A percentile compares a stretch with the other conserved stretches of the same genome.
Evolutionary conservation across 2,797 vertebrate genomes (phyloP).

Genomic region (Anomalospiza imberbis): DNA sequence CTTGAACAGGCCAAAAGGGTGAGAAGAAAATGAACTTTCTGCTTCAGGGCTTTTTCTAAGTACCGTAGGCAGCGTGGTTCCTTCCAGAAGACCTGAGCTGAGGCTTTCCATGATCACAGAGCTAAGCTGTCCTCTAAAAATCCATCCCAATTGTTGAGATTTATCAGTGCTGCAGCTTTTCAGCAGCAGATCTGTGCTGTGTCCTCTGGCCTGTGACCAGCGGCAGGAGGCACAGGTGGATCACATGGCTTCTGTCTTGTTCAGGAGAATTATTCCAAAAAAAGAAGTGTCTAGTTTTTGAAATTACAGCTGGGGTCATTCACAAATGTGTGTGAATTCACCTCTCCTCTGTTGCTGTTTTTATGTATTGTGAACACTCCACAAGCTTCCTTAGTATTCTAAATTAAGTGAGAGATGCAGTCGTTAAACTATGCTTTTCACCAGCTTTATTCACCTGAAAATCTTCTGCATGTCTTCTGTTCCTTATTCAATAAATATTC

Average conservation of each 20-base stretch:
- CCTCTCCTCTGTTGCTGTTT: neutral
- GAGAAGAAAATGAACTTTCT: conserved; percentile 12
- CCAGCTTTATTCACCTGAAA: neutral
- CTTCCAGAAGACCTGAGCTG: neutral
- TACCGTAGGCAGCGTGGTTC: rapidly evolving
- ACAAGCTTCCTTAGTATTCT: neutral
- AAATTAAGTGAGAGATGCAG: neutral
- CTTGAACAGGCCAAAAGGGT: conserved; percentile 97
- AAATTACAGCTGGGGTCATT: neutral
- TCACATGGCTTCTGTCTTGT: neutral
- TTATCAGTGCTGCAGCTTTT: rapidly evolving
- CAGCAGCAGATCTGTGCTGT: neutral
- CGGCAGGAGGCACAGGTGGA: neutral
- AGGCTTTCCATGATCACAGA: neutral
- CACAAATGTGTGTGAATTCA: too few species aligned
- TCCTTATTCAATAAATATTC: neutral
- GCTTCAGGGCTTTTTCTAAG: neutral
- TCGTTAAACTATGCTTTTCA: neutral
- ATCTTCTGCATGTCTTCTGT: neutral
- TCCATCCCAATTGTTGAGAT: neutral
- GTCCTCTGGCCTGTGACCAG: neutral
- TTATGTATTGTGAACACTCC: neutral
- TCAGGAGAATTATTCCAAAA: neutral
- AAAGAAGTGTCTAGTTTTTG: neutral
- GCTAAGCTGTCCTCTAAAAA: neutral